phyloP scores from a whole-genome alignment of 2,888 invertebrate genomes.

The Serripes groenlandicus region DNA sequence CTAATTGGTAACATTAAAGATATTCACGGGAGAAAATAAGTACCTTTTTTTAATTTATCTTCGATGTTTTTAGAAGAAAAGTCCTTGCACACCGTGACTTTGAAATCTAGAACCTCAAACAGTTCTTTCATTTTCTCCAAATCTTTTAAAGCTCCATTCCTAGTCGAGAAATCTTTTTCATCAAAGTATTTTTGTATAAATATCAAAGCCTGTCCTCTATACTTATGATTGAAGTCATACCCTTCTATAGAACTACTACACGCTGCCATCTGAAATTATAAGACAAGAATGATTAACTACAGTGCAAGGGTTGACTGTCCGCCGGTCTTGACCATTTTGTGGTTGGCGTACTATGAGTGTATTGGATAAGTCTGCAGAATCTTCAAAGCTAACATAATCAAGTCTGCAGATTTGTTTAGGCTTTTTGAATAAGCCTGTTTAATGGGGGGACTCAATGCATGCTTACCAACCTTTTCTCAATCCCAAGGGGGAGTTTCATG shows the following conservation, averaged over 20 bases:
- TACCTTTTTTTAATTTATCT: constrained; percentile 26
- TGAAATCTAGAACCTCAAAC: constrained; percentile 31
- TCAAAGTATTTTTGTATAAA: constrained; percentile 15
- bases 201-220: constrained; percentile 29
- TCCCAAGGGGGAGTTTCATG: too few relatives aligned
- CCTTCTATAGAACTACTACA: not conserved
- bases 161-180: not conserved
- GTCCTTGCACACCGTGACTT: constrained; percentile 21
- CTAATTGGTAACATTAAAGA: too few relatives aligned
- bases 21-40: too few relatives aligned
- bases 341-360: not conserved
- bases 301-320: too few relatives aligned
- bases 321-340: too few relatives aligned
- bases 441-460: too few relatives aligned
- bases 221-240: constrained; percentile 19
- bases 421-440: too few relatives aligned
- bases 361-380: not conserved
- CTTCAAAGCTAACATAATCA: too few relatives aligned
- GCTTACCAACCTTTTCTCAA: too few relatives aligned
- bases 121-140: constrained; percentile 22
- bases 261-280: constrained; percentile 6
- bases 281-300: not conserved
- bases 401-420: too few relatives aligned
- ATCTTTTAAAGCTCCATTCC: constrained; percentile 16
- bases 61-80: constrained; percentile 4